phyloP scores from a whole-genome alignment of 2,113 vertebrate genomes.

The Tamias sibiricus region DNA sequence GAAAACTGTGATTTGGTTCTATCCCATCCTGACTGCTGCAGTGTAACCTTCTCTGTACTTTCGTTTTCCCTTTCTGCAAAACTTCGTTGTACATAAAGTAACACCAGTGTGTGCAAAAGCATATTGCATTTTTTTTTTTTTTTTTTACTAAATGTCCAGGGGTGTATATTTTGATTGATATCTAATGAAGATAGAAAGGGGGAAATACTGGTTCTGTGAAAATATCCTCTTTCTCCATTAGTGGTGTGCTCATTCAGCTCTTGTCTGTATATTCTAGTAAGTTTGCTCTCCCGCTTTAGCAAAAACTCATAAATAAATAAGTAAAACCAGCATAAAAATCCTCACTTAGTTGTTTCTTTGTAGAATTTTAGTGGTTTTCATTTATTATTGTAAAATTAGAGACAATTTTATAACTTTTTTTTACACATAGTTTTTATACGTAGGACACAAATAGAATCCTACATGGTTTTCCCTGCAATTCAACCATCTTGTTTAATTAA shows the following conservation, averaged over 20 bases:
- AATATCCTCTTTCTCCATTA: neutral
- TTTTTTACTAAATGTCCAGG: neutral
- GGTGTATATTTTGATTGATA: neutral
- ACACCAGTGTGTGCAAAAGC: neutral
- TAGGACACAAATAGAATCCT: neutral
- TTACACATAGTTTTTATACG: neutral
- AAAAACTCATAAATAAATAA: no score
- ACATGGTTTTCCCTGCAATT: neutral
- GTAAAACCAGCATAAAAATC: neutral
- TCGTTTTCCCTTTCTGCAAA: neutral
- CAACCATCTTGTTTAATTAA: neutral
- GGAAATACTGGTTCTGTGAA: neutral
- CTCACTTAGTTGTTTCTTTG: no score
- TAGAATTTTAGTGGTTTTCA: neutral
- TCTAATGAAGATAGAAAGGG: neutral
- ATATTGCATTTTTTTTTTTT: neutral
- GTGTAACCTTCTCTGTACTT: neutral
- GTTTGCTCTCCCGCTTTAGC: neutral
- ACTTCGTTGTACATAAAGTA: neutral
- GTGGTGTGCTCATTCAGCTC: neutral
- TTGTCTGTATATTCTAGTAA: neutral
- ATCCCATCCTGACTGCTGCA: neutral
- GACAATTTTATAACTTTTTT: neutral
- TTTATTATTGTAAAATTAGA: neutral
- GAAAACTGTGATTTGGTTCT: neutral